Conservation (phyloP, 2,888 invertebrate genomes). For the Tubulanus polymorphus region DNA sequence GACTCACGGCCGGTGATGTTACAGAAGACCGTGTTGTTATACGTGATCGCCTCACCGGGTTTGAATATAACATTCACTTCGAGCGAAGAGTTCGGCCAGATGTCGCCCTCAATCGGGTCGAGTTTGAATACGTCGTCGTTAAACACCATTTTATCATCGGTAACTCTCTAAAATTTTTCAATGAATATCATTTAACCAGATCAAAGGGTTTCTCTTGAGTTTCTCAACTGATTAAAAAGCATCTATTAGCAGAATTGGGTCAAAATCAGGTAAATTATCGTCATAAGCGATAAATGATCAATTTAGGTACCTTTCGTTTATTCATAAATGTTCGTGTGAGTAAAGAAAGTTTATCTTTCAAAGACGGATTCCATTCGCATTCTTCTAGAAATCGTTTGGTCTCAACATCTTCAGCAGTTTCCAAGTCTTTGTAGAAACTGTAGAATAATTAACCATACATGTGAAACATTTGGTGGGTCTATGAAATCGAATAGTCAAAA, state of each 20-base stretch:
- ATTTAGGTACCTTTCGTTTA: slow-evolving; percentile 42
- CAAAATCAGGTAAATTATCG: too few species aligned
- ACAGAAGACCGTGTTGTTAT: slow-evolving; percentile 50
- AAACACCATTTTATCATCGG: slow-evolving; percentile 44
- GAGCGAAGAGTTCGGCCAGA: slow-evolving; percentile 52
- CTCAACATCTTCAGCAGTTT: slow-evolving; percentile 40
- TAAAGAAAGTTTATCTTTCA: slow-evolving; percentile 49
- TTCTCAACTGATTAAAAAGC: too few species aligned
- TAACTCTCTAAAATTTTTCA: slow-evolving; percentile 39
- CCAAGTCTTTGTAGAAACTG: slow-evolving; percentile 26
- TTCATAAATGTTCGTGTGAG: slow-evolving; percentile 48
- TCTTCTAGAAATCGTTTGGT: slow-evolving; percentile 48
- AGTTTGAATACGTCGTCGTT: slow-evolving; percentile 49
- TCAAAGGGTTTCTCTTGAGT: too few species aligned
- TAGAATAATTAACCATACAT: slow-evolving; percentile 6
- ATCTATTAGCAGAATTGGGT: too few species aligned
- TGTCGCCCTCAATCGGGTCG: slow-evolving; percentile 52
- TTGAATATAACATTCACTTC: slow-evolving; percentile 50
- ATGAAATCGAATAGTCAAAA: too few species aligned
- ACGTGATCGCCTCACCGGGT: slow-evolving; percentile 48
- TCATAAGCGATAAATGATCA: too few species aligned
- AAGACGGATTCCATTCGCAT: slow-evolving; percentile 45
- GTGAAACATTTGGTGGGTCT: too few species aligned
- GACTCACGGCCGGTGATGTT: slow-evolving; percentile 52
- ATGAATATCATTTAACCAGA: too few species aligned